Percentiles rank a stretch among this genome's conserved stretches.
Conservation (phyloP, 2,113 vertebrate species). For the Semicossyphus pulcher region DNA sequence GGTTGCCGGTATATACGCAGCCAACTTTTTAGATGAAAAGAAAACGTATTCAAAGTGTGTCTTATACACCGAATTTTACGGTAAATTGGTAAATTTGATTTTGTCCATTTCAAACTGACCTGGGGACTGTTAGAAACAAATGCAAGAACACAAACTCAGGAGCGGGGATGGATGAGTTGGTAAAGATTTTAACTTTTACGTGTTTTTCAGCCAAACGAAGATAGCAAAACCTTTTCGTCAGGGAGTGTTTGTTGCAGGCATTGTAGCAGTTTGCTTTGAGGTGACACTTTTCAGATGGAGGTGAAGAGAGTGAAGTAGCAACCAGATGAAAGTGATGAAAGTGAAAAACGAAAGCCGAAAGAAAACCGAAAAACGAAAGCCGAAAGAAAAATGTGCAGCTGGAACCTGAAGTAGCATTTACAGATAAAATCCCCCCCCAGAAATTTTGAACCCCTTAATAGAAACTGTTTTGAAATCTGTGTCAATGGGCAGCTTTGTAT, state of each 20-base stretch:
- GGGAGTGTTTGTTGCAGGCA: constrained; percentile 26
- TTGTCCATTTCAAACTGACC: constrained; percentile 58
- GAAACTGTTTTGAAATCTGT: constrained; percentile 38
- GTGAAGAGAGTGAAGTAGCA: constrained; percentile 23
- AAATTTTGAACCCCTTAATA: constrained; percentile 6
- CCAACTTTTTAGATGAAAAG: too few relatives aligned
- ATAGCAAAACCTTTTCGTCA: constrained; percentile 3
- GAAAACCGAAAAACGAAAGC: constrained; percentile 40
- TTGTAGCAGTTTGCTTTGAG: constrained; percentile 50
- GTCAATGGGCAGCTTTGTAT: constrained; percentile 59
- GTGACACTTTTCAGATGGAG: constrained; percentile 31
- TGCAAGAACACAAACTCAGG: constrained; percentile 62
- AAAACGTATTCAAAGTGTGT: too few relatives aligned
- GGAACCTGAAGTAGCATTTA: constrained; percentile 34
- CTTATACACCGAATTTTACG: too few relatives aligned
- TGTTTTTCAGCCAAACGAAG: constrained; percentile 5
- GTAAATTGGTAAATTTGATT: constrained; percentile 47
- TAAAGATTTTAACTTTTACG: not conserved
- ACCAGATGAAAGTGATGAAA: constrained; percentile 33
- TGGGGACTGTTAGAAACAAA: constrained; percentile 69
- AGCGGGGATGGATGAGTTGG: constrained; percentile 26
- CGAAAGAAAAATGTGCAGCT: constrained; percentile 46
- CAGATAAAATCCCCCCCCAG: not conserved
- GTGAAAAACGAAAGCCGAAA: constrained; percentile 8
- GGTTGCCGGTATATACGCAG: too few relatives aligned